A percentile compares a stretch with the other conserved stretches of the same genome.
Evolutionary conservation across 2,888 invertebrate species (phyloP).

Genomic region (Lordiphosa fenestrarum): DNA sequence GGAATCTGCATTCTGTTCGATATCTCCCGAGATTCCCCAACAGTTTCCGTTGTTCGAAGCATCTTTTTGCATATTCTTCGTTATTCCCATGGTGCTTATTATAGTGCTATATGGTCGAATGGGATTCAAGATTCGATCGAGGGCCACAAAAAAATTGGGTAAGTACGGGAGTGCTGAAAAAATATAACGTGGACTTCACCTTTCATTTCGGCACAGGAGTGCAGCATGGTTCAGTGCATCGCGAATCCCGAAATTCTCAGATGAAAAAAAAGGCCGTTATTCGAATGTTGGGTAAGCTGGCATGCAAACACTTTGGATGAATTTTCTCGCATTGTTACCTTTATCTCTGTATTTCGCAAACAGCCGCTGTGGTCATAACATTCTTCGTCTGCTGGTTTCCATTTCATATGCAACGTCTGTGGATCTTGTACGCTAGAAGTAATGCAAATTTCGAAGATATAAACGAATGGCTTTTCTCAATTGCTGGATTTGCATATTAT

Average conservation of each 20-base stretch:
- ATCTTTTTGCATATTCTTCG: slow-evolving; percentile 91
- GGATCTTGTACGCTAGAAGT: slow-evolving; percentile 87
- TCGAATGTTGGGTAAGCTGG: slow-evolving; percentile 87
- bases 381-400: slow-evolving; percentile 98
- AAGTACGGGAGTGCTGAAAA: slow-evolving; percentile 3
- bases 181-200: background rate
- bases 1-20: slow-evolving; percentile 91
- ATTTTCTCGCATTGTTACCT: background rate
- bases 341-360: background rate
- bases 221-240: slow-evolving; percentile 85
- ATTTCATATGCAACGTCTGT: slow-evolving; percentile 94
- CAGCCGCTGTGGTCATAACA: slow-evolving; percentile 95
- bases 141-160: slow-evolving; percentile 81
- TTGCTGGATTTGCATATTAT: slow-evolving; percentile 91
- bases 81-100: slow-evolving; percentile 87
- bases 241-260: slow-evolving; percentile 85
- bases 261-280: slow-evolving; percentile 88
- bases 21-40: slow-evolving; percentile 83
- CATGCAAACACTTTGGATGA: too few species aligned
- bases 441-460: slow-evolving; percentile 84
- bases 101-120: slow-evolving; percentile 89
- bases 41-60: slow-evolving; percentile 88
- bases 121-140: slow-evolving; percentile 85
- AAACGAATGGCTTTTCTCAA: slow-evolving; percentile 89
- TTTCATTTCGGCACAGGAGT: slow-evolving; percentile 70